These are phyloP conservation scores for Lamprologus callipterus DNA, from an alignment of 2,113 vertebrate species.

Conservation along the genomic window DNA sequence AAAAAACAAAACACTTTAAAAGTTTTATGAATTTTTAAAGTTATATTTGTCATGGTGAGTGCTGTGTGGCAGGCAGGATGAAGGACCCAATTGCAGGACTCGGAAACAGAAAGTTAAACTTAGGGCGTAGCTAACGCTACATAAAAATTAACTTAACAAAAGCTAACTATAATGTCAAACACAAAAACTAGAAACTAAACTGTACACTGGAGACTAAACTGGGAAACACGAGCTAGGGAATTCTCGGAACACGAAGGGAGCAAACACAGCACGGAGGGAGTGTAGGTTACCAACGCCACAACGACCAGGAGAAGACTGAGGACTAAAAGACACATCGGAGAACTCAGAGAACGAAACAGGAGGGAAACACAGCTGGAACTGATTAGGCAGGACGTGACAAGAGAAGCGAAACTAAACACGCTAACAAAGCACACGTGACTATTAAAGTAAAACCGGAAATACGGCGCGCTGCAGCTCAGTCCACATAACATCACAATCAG, in stretches of 20 bases:
- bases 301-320: not conserved
- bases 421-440: fast-evolving
- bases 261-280: not conserved
- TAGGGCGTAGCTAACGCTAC: not conserved
- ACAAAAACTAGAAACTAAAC: not conserved
- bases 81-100: not conserved
- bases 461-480: not conserved
- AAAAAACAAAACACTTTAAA: not conserved
- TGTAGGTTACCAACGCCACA: not conserved
- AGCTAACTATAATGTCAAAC: not conserved
- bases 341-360: fast-evolving
- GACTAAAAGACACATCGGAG: fast-evolving
- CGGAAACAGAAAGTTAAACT: not conserved
- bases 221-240: not conserved
- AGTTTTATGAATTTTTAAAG: not conserved
- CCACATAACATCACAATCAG: not conserved
- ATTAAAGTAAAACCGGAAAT: not conserved
- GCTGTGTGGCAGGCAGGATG: not conserved
- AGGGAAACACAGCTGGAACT: not conserved
- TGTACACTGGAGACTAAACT: not conserved
- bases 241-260: not conserved
- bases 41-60: fast-evolving
- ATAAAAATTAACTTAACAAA: not conserved
- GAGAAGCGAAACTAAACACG: not conserved
- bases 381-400: not conserved